phyloP scores from a whole-genome alignment of 2,888 invertebrate genomes.

The Perizoma affinitatum region DNA sequence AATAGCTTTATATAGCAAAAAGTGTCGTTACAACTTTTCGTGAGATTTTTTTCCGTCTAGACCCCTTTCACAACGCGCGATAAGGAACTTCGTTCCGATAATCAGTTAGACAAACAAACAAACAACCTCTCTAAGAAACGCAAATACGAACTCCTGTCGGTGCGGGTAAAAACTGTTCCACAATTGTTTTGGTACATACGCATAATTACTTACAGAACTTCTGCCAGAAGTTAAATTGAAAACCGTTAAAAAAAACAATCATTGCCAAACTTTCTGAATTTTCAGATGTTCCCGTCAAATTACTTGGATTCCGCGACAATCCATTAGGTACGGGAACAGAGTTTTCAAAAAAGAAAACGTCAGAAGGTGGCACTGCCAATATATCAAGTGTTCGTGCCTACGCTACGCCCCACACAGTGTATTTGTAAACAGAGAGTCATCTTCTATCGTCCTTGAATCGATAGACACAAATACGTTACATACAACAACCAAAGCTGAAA shows the following conservation, averaged over 20 bases:
- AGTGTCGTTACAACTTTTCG: too few relatives aligned
- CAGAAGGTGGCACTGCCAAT: conserved; percentile 67
- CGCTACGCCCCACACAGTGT: conserved; percentile 46
- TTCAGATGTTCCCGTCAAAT: conserved; percentile 23
- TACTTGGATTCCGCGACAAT: conserved; percentile 21
- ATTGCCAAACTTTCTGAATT: not conserved
- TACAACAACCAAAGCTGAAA: too few relatives aligned
- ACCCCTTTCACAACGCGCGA: too few relatives aligned
- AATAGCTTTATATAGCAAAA: too few relatives aligned
- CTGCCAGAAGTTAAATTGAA: conserved; percentile 1
- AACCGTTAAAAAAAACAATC: conserved; percentile 11
- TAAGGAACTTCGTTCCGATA: too few relatives aligned
- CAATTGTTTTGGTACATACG: too few relatives aligned
- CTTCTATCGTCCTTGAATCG: not conserved
- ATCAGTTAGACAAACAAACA: too few relatives aligned
- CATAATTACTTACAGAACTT: too few relatives aligned
- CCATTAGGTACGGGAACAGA: conserved; percentile 46
- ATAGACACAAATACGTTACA: not conserved
- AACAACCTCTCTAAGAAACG: too few relatives aligned
- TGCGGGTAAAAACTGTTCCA: too few relatives aligned
- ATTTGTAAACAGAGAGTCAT: conserved; percentile 6
- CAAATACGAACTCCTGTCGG: too few relatives aligned
- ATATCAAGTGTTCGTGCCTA: conserved; percentile 65
- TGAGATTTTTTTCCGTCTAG: too few relatives aligned
- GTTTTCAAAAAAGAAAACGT: conserved; percentile 67